These are phyloP conservation scores for Nemopilema nomurai DNA, from an alignment of 30 jellyfish, hydroid and myxozoan species.

Conservation along the genomic window DNA sequence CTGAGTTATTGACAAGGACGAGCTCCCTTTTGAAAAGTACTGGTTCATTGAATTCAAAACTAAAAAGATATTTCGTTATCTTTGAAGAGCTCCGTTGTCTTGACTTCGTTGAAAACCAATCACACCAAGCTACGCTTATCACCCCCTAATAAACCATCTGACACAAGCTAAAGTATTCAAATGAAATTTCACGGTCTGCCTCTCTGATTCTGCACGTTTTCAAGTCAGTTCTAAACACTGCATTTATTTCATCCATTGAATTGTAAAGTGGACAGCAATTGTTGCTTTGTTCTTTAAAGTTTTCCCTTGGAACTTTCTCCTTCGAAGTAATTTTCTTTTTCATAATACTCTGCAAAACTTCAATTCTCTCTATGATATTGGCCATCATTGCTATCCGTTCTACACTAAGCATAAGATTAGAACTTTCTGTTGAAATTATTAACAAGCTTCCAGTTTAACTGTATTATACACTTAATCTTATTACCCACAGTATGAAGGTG, in stretches of 20 bases:
- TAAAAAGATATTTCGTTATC: too few species aligned
- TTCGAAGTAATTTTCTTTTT: too few species aligned
- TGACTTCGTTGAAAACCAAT: neutral
- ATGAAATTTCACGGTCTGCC: neutral
- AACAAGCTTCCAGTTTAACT: neutral
- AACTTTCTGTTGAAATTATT: too few species aligned
- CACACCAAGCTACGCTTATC: neutral
- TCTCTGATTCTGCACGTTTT: neutral
- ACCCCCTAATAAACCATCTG: neutral
- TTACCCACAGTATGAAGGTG: neutral
- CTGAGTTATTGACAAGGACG: too few species aligned
- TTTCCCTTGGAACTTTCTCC: too few species aligned
- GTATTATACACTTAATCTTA: neutral
- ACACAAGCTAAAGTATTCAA: neutral
- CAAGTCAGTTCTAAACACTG: too few species aligned
- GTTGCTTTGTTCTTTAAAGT: too few species aligned
- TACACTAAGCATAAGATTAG: neutral
- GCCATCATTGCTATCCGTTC: neutral
- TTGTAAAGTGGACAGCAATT: too few species aligned
- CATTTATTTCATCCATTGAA: too few species aligned
- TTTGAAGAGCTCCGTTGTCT: too few species aligned
- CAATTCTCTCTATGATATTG: neutral
- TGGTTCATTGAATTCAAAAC: too few species aligned
- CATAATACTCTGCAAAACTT: neutral
- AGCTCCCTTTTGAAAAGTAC: too few species aligned